These are phyloP conservation scores for Athripsodes cinereus DNA, from an alignment of 2,888 invertebrate genomes.

Conservation along the genomic window DNA sequence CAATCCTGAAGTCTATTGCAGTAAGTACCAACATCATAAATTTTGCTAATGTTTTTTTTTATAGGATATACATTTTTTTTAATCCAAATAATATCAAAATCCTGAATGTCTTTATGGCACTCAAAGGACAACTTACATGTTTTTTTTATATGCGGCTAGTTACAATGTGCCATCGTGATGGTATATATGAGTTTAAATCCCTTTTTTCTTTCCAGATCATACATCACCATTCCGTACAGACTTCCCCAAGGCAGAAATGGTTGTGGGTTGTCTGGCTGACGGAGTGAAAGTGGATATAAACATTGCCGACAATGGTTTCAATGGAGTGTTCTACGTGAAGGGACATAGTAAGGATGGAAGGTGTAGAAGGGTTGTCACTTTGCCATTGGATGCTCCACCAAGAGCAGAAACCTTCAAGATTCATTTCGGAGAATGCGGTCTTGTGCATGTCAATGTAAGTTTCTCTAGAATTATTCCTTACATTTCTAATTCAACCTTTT, in stretches of 20 bases:
- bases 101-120: too few species aligned
- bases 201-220: conserved; percentile 29
- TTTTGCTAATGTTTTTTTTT: not conserved
- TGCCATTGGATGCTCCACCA: conserved; percentile 61
- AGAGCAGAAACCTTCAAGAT: conserved; percentile 78
- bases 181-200: not conserved
- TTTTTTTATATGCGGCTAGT: too few species aligned
- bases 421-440: conserved; percentile 84
- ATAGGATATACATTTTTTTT: too few species aligned
- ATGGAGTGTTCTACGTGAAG: conserved; percentile 88
- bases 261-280: conserved; percentile 84
- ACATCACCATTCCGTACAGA: conserved; percentile 61
- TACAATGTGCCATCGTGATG: too few species aligned
- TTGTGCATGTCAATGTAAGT: conserved; percentile 84
- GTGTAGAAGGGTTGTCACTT: conserved; percentile 74
- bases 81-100: too few species aligned
- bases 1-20: conserved; percentile 69
- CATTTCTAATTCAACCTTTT: too few species aligned
- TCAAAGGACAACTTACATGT: too few species aligned
- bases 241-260: conserved; percentile 80
- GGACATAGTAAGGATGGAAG: conserved; percentile 91
- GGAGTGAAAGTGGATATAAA: conserved; percentile 83
- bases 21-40: conserved; percentile 39
- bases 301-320: conserved; percentile 70
- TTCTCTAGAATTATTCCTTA: too few species aligned